Evolutionary conservation across 2,113 vertebrate genomes (phyloP).

Genomic region (Oophaga pumilio): DNA sequence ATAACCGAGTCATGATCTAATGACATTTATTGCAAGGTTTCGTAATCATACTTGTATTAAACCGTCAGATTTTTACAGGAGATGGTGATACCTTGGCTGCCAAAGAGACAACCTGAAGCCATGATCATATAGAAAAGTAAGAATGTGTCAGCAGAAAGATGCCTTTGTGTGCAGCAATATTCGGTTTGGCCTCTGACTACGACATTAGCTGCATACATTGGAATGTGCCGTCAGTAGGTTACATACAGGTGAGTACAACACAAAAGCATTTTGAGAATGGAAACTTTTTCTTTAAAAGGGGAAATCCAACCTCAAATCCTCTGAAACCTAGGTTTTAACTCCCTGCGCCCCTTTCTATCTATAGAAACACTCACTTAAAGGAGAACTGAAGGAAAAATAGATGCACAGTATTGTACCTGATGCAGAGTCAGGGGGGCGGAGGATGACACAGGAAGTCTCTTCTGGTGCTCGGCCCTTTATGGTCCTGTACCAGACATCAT

Average conservation of each 20-base stretch:
- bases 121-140: not conserved
- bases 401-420: too few species aligned
- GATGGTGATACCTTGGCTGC: not conserved
- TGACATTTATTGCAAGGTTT: not conserved
- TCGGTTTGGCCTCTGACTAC: not conserved
- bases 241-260: not conserved
- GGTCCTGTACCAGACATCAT: too few species aligned
- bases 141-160: not conserved
- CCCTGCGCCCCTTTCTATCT: too few species aligned
- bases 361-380: too few species aligned
- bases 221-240: slow-evolving; percentile 6
- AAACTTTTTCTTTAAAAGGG: not conserved
- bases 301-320: not conserved
- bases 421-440: too few species aligned
- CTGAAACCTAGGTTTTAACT: not conserved
- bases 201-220: not conserved
- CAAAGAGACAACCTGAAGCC: not conserved
- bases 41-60: not conserved
- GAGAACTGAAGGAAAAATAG: too few species aligned
- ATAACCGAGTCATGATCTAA: not conserved
- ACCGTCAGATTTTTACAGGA: not conserved
- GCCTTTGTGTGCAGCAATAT: not conserved
- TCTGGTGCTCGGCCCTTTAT: too few species aligned
- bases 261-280: not conserved
- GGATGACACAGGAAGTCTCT: too few species aligned